Conservation (phyloP, 2,113 vertebrate species). For the Theropithecus gelada region DNA sequence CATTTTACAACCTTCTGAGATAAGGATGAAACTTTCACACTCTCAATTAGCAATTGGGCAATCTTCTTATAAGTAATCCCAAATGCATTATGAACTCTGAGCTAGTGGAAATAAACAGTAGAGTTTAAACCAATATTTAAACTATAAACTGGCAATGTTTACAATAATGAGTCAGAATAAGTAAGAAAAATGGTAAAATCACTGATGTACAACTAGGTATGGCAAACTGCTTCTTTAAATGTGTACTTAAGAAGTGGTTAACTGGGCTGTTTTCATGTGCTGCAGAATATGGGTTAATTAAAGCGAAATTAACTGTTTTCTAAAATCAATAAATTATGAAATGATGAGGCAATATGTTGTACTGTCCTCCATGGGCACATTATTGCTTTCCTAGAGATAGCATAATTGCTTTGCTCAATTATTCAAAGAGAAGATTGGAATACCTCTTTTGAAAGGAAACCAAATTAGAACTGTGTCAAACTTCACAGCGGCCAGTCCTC, state of each 20-base stretch:
- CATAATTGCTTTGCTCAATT: constrained; percentile 58
- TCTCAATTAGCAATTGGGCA: background rate
- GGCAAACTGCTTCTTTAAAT: background rate
- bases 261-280: background rate
- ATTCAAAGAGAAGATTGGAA: constrained; percentile 59
- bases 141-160: background rate
- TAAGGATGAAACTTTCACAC: background rate
- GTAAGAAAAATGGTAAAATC: background rate
- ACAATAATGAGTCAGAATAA: background rate
- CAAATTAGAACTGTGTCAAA: constrained; percentile 51
- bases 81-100: background rate
- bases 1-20: background rate
- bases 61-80: background rate
- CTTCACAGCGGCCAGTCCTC: background rate
- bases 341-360: constrained; percentile 41
- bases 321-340: constrained; percentile 49
- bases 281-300: constrained; percentile 29
- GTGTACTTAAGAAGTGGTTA: background rate
- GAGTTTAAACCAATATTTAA: background rate
- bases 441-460: constrained; percentile 40
- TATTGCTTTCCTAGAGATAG: constrained; percentile 1
- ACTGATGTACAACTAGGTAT: background rate
- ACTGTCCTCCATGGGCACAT: background rate
- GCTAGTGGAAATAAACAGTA: background rate
- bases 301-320: constrained; percentile 27